phyloP scores from a whole-genome alignment of 2,888 invertebrate genomes.

The Lasioglossum figueresi region DNA sequence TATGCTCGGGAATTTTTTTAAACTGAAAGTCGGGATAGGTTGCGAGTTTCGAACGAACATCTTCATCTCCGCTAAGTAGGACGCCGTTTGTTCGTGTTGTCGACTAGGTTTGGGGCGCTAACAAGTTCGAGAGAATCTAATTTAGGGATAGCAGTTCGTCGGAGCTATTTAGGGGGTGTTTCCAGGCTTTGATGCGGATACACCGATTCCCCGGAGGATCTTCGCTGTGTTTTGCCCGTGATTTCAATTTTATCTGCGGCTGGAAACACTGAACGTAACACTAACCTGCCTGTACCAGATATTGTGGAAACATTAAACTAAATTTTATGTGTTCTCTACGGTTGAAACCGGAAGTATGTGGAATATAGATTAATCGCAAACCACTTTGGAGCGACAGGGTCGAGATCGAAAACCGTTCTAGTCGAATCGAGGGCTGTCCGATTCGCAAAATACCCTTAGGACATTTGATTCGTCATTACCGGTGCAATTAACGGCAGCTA shows the following conservation, averaged over 20 bases:
- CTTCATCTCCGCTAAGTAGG: not conserved
- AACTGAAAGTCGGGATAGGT: not conserved
- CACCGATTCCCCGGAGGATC: not conserved
- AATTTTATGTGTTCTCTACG: not conserved
- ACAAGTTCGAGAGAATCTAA: conserved; percentile 7
- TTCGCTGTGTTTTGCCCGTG: not conserved
- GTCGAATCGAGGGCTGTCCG: not conserved
- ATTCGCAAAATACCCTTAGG: conserved; percentile 18
- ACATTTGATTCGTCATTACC: conserved; percentile 43
- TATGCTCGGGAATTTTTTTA: rapidly evolving
- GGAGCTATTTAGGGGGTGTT: not conserved
- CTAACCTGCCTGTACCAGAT: not conserved
- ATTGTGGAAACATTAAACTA: too few species aligned
- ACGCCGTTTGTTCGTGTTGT: not conserved
- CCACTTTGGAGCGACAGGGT: not conserved
- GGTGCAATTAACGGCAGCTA: conserved; percentile 59
- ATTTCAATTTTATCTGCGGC: not conserved
- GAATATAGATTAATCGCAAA: too few species aligned
- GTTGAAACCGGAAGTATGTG: not conserved
- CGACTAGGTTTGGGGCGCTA: not conserved
- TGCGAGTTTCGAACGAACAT: not conserved
- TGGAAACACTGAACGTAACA: not conserved
- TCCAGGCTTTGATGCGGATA: not conserved
- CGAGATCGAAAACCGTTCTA: not conserved
- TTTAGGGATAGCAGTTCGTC: conserved; percentile 13